Evolutionary conservation across 2,888 invertebrate genomes (phyloP), one percentile per base, ranked within the genome.

Genomic region (Caenorhabditis afra): DNA sequence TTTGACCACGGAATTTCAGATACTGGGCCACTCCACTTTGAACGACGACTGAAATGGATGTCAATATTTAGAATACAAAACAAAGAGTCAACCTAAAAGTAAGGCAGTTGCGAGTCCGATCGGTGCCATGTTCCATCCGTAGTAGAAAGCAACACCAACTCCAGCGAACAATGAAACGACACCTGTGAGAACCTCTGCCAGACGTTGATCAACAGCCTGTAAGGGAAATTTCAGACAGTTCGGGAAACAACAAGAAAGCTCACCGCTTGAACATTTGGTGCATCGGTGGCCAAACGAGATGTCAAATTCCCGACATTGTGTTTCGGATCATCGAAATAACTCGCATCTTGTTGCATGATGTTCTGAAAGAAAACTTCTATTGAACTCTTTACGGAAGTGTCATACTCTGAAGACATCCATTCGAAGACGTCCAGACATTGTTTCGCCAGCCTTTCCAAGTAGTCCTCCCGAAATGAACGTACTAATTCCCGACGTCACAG

Each of bases 311-410:
- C 91, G 41, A 90, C 83, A 12, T 90, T 89, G 81, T 91, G 90
- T n/a, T 87, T 85, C 22, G 90, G 87, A 29, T 90, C 85, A 84
- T 92, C 92, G 77, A 91, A 91, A 90, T 91, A 92, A n/a, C 88
- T 90, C 16, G 91, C 88, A 62, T 91, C 90, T 85, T 88, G 86
- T 35, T 78, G 79, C 50, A 92, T 74, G 52, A 91, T 90, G 68
- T 91, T 91, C 71, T 87, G 80, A 71, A 91, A 90, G 12, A 0
- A 29, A n/a, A n/a, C n/a, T n/a, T n/a, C n/a, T n/a, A n/a, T n/a
- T n/a, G n/a, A n/a, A n/a, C n/a, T n/a, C n/a, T n/a, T n/a, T n/a
- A n/a, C 29, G 3, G 29, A 18, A 41, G n/a, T 7, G 20, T 18
- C 66, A 12, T 39, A 82, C 85, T 67, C 76, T 81, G 64, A 84